phyloP scores from a whole-genome alignment of 2,113 vertebrate genomes.

The Spea multiplicata region DNA sequence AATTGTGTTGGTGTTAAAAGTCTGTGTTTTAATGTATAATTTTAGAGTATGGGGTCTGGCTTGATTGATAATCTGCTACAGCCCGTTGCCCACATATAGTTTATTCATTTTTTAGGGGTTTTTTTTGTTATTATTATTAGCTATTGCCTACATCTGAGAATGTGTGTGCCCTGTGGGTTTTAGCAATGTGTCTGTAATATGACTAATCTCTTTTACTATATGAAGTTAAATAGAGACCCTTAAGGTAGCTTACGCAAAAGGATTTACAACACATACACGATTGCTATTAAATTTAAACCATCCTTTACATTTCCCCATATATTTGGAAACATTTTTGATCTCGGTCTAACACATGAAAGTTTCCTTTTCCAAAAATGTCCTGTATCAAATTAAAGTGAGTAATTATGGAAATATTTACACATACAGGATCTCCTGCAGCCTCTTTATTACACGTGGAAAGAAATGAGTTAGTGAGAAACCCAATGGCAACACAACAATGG shows the following conservation, averaged over 20 bases:
- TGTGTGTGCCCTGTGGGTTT: too few relatives aligned
- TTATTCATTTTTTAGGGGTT: too few relatives aligned
- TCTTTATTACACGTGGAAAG: neutral
- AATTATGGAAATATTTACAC: slow-evolving; percentile 20
- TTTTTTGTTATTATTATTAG: too few relatives aligned
- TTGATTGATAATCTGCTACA: too few relatives aligned
- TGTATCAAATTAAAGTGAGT: slow-evolving; percentile 12
- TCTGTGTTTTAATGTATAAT: too few relatives aligned
- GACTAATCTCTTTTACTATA: too few relatives aligned
- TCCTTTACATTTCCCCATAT: too few relatives aligned
- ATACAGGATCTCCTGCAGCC: slow-evolving; percentile 1
- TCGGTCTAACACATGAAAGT: slow-evolving; percentile 1
- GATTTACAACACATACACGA: slow-evolving; percentile 2
- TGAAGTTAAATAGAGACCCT: slow-evolving; percentile 5
- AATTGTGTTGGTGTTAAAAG: too few relatives aligned
- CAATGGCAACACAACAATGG: neutral
- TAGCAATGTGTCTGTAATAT: too few relatives aligned
- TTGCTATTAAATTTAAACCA: slow-evolving; percentile 6
- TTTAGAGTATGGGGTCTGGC: too few relatives aligned
- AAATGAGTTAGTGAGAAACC: neutral
- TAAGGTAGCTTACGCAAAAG: slow-evolving; percentile 19
- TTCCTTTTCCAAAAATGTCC: slow-evolving; percentile 3
- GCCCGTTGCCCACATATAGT: too few relatives aligned
- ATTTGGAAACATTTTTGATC: slow-evolving; percentile 12
- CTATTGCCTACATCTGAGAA: too few relatives aligned